Base-by-base conservation (phyloP, 1,140 invertebrate species). In the Drosophila miranda region DNA sequence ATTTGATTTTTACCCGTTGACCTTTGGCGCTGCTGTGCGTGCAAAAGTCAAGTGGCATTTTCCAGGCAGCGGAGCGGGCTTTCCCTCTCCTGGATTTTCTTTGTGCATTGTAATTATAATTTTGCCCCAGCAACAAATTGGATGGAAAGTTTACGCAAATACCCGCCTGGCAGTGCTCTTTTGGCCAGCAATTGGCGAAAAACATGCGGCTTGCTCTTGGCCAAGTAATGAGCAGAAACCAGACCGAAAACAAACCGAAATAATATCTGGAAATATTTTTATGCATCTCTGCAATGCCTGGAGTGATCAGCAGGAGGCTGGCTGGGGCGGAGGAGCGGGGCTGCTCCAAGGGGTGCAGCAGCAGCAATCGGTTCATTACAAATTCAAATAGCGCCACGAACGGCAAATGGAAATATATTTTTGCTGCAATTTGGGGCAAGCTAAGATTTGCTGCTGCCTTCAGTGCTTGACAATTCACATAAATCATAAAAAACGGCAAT, bases 391-490 rank as follows among this genome's bases (percentile, higher is more conserved):
- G 62, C 79, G 66, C 16, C 67, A 61, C 53, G 69, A 73, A 53
- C 57, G 54, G 57, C 61, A 74, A 81, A 77, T 81, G 63, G 56
- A 73, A 80, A 79, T 80, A 72, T 13, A 72, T 13, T 38, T 11
- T 38, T 38, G 34, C 4, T 55, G 72, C 81, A 77, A 86, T 84
- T 81, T 76, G 72, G 77, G 68, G 49, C 80, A 81, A 83, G 55
- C 74, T 58, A 57, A 79, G 78, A 81, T 83, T 83, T 83, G 79
- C 42, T 62, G 68, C 56, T 62, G 68, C 56, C 54, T 49, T 53
- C 56, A 44, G 46, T 26, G 41, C 55, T 66, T 56, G 61, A 60
- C 44, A 56, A 42, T 28, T 50, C 64, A 44, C 70, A 64, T 74
- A 74, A 74, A 74, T 74, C 70, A 74, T 69, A 56, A 61, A 59